Evolutionary conservation across 1,140 invertebrate species (phyloP), one percentile per base, ranked within the genome.

Genomic region (Portunus trituberculatus): DNA sequence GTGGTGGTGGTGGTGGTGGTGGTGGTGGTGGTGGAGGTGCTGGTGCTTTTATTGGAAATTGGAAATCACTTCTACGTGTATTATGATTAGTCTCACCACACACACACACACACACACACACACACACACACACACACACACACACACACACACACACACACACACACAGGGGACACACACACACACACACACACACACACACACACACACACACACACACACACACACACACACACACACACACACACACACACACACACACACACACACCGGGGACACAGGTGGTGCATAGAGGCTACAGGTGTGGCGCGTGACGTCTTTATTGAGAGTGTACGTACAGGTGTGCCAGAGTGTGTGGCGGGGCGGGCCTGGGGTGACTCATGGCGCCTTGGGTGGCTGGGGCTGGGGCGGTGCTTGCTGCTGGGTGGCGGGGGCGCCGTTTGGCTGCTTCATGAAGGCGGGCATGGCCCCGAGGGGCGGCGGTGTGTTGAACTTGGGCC

Each of bases 391-490:
- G 7, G 31, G 39, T 0, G 28, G 39, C 84, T 29, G 39, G 16
- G 28, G 39, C 84, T 29, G 31, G 83, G 83, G n/a, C 28, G 28
- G 76, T 1, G 16, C 20, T 8, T 29, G 83, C 83, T 84, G 83
- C 31, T 32, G 39, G 84, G 0, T 8, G 31, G 84, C 31, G 84
- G 84, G 31, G 84, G 84, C 83, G 4, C 20, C 83, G 29, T 52
- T 84, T 0, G 76, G 8, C 67, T 93, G 67, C 32, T 59, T 93
- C 52, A 93, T 25, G 92, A 93, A 93, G 82, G 83, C 45, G 2
- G 92, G 83, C 4, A 93, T 29, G n/a, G 92, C 39, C 3, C 20
- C 92, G 46, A 93, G 92, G 46, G 92, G 83, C 20, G 92, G 92
- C 2, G 92, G 82, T 6, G 83, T 86, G 46, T 3, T 29, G 83